Base-by-base conservation (phyloP, 2,113 vertebrate species). In the Rhea americana region DNA sequence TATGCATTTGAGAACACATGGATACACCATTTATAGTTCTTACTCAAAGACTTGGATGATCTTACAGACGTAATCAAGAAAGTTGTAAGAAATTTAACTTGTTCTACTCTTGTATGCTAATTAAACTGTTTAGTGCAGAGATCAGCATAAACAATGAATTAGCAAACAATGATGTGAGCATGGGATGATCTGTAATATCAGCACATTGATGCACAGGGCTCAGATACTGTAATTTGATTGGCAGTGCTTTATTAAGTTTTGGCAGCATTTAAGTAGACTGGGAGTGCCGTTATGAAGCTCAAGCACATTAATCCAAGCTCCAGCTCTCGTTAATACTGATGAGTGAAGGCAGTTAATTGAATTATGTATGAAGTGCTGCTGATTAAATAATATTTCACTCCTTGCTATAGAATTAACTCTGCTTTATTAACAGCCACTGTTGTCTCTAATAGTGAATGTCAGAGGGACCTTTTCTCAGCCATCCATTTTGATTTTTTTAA, bases 321-420 rank as follows among this genome's bases (percentile, higher is more conserved):
- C 80, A 85, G 75, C 96, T 97, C 97, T 97, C 80, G 87, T 98
- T 98, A 98, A 97, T 97, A 97, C 97, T 97, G 97, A 98, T 95
- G 96, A 98, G 92, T 94, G 95, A 97, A 98, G 96, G 95, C 97
- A 97, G 96, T 96, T 98, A 98, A 98, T 97, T 98, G 97, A 98
- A 98, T 98, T 98, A 98, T 98, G 96, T 97, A 98, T 98, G 98
- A 98, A 98, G 97, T 95, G 80, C 92, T 94, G 95, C 93, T 98
- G 97, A 98, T 98, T 98, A 98, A 98, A 97, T 98, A 97, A 97
- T 98, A 98, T 98, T 98, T 98, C 95, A 96, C 93, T 98, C 88
- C 94, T 95, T 94, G 91, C 95, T 96, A 95, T 75, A 97, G 94
- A 97, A 97, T 98, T 97, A 97, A 87, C 93, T 96, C 84, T 93